Conservation (phyloP, 2,113 vertebrate species). For the Cryptotis parvus region DNA sequence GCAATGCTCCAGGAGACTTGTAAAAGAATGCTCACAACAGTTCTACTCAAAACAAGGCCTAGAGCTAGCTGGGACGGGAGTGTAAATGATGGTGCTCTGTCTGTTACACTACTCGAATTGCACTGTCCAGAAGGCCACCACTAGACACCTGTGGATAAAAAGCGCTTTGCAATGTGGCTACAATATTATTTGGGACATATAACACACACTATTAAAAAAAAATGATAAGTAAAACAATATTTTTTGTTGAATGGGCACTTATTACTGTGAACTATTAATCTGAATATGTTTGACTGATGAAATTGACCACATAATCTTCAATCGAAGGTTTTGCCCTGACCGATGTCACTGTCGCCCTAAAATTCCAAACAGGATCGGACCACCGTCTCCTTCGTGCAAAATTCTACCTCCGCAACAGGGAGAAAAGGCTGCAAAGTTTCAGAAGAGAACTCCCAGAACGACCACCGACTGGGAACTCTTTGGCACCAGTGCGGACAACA, state of each 20-base stretch:
- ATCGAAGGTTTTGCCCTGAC: no score
- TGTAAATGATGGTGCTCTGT: constrained; percentile 17
- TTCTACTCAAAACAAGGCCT: constrained; percentile 42
- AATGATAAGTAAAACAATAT: constrained; percentile 4
- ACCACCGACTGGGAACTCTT: no score
- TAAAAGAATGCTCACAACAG: constrained; percentile 49
- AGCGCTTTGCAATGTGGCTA: not conserved
- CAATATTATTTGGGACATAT: not conserved
- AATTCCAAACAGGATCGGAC: no score
- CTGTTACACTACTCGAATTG: not conserved
- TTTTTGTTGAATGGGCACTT: constrained; percentile 41
- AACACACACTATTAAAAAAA: constrained; percentile 26
- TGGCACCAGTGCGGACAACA: no score
- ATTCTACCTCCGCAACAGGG: no score
- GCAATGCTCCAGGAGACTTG: not conserved
- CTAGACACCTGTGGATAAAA: not conserved
- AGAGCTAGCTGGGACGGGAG: not conserved
- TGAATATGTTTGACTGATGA: not conserved
- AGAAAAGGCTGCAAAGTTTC: no score
- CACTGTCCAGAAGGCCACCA: not conserved
- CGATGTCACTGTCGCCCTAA: no score
- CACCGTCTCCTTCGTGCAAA: no score
- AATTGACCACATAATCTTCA: no score
- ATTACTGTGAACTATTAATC: constrained; percentile 27
- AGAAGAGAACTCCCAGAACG: no score